Conservation (phyloP, 2,113 vertebrate genomes). For the Rynchops niger region DNA sequence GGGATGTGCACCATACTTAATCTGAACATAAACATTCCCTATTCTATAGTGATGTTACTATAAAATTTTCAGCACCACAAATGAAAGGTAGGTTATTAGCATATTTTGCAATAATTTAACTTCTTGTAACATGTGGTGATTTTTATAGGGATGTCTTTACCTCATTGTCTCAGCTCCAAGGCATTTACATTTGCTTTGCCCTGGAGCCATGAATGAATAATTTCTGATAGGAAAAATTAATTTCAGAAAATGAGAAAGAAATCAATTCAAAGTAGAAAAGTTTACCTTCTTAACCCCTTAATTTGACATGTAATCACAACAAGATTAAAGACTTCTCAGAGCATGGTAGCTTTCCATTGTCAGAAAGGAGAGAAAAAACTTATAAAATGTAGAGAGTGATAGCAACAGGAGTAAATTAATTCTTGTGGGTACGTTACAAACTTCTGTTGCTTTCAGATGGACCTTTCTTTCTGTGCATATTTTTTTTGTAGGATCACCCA, state of each 20-base stretch:
- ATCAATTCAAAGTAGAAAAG: not conserved
- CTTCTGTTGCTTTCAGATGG: not conserved
- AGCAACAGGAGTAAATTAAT: not conserved
- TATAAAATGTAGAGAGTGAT: not conserved
- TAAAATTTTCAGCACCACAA: not conserved
- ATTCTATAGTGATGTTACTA: not conserved
- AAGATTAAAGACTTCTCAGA: constrained; percentile 1
- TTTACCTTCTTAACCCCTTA: constrained; percentile 5
- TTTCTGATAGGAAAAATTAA: not conserved
- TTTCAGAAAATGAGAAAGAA: not conserved
- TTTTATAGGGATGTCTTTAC: not conserved
- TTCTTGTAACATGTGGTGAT: not conserved
- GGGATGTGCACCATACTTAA: not conserved
- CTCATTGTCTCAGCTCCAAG: not conserved
- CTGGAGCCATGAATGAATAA: not conserved
- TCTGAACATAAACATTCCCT: not conserved
- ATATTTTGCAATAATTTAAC: not conserved
- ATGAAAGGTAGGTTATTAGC: not conserved
- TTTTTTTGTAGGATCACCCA: not conserved
- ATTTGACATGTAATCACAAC: not conserved
- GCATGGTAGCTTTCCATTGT: not conserved
- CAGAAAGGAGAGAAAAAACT: not conserved
- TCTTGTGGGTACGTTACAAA: not conserved
- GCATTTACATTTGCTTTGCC: not conserved
- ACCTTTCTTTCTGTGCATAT: not conserved